Evolutionary conservation across 2,113 vertebrate species (phyloP), one percentile per base, ranked within the genome.

Genomic region (Gymnocephalus cernua): DNA sequence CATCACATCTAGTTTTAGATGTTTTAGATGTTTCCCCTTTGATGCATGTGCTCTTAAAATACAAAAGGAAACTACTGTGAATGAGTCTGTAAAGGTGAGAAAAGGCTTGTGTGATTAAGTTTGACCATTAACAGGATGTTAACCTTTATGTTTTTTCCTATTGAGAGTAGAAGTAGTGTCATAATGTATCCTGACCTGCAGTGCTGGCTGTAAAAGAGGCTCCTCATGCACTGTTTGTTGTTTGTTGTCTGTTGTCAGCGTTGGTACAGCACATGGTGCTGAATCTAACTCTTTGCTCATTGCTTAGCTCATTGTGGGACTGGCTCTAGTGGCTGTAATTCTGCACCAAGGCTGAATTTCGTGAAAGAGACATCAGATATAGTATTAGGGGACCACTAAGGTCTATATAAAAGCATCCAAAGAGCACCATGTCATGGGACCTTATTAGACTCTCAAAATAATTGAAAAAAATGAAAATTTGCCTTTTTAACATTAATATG

Each of bases 91-190:
- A 32, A 27, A 68, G 69, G 44, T 56, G 57, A 53, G 18, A 78
- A 56, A 57, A 19, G 41, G 70, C 21, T 44, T 41, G 50, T 72
- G 71, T 29, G 50, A 41, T 78, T 78, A 38, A 21, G 18, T 45
- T 73, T 50, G 63, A 25, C 38, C 38, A 23, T 18, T 45, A 19
- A 47, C 84, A 81, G 84, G 84, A 81, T 75, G 70, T 65, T 4
- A 64, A 61, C 13, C 72, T 72, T 54, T 57, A 50, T 25, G 69
- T 58, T 66, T 2, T 70, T 80, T 81, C 69, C 83, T 81, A 73
- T 74, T 57, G 4, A 71, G 76, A 76, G 73, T 13, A 48, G n/a
- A 45, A 3, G 32, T 66, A 41, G 67, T 38, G 27, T 19, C 3
- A 1, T 63, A 11, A 48, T 71, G 29, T 21, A 68, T 67, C 56